Evolutionary conservation across 2,797 vertebrate species (phyloP).

Genomic region (Tolypeutes matacus): DNA sequence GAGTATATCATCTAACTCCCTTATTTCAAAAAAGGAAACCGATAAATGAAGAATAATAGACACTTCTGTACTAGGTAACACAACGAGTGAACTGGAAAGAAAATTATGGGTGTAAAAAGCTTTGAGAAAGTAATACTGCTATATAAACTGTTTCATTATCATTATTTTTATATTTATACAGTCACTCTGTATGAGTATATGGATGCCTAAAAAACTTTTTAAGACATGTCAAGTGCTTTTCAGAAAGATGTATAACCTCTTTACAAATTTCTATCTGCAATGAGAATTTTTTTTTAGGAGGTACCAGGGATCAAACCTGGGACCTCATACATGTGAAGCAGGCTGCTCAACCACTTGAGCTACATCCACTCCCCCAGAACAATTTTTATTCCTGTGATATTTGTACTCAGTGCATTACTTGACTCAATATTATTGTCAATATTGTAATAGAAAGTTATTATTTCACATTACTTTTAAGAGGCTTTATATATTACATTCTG

Average conservation of each 20-base stretch:
- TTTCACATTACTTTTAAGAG: background rate
- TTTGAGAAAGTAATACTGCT: conserved; percentile 32
- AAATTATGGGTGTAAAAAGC: background rate
- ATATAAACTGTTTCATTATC: background rate
- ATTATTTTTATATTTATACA: background rate
- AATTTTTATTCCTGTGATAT: background rate
- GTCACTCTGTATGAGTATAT: background rate
- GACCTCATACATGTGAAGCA: no score
- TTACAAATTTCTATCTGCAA: background rate
- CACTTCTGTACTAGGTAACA: background rate
- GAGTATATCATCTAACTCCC: background rate
- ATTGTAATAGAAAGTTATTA: conserved; percentile 11
- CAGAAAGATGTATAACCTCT: background rate
- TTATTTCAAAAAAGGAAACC: conserved; percentile 41
- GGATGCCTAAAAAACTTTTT: background rate
- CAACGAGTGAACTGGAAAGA: background rate
- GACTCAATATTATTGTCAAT: background rate
- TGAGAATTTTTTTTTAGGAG: no score
- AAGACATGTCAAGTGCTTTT: background rate
- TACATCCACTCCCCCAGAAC: no score
- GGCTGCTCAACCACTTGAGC: no score
- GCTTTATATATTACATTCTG: background rate
- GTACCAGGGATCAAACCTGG: no score
- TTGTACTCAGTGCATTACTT: background rate
- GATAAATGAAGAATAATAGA: background rate